phyloP scores from a whole-genome alignment of 2,797 vertebrate species.

The Paguma larvata region DNA sequence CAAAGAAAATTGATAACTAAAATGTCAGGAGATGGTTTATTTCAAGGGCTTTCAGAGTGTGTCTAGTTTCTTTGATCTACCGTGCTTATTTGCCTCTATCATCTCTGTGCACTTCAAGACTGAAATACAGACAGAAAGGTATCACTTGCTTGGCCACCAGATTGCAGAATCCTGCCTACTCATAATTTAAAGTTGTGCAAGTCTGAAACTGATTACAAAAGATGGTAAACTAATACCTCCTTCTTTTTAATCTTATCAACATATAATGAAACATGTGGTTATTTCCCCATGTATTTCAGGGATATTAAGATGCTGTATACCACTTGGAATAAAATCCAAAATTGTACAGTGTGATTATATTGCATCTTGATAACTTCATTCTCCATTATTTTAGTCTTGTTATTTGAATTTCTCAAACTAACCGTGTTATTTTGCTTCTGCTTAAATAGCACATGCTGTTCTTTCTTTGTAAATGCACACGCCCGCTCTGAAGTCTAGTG shows the following conservation, averaged over 20 bases:
- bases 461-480: not conserved
- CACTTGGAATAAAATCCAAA: not conserved
- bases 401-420: not conserved
- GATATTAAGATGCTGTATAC: not conserved
- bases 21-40: not conserved
- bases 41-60: not conserved
- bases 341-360: not conserved
- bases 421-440: not conserved
- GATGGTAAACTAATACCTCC: not conserved
- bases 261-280: not conserved
- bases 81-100: not conserved
- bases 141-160: not conserved
- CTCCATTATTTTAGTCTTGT: not conserved
- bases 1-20: not conserved
- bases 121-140: not conserved
- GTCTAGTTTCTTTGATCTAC: not conserved
- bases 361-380: not conserved
- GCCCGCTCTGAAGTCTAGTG: not conserved
- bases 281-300: not conserved
- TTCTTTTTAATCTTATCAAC: not conserved
- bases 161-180: not conserved
- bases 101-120: not conserved
- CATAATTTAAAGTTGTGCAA: not conserved
- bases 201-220: not conserved
- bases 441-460: not conserved